phyloP scores from a whole-genome alignment of 2,888 invertebrate species.

The Polydrusus pterygomalis region DNA sequence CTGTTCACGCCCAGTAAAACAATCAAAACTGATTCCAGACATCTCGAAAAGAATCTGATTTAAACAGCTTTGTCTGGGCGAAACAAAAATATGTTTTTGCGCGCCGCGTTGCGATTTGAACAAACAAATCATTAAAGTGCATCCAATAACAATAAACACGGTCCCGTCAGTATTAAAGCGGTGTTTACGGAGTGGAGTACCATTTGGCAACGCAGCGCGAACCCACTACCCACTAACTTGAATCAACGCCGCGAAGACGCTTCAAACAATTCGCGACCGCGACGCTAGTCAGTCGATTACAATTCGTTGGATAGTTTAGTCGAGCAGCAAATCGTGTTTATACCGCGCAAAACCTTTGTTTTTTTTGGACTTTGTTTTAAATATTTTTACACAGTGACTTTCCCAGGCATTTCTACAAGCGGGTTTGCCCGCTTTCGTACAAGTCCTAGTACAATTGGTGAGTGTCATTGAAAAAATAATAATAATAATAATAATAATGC shows the following conservation, averaged over 20 bases:
- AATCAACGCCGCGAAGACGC: constrained; percentile 45
- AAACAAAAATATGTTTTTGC: constrained; percentile 43
- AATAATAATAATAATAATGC: no score
- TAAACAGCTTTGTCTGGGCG: constrained; percentile 52
- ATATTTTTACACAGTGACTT: constrained; percentile 46
- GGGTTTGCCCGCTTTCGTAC: constrained; percentile 39
- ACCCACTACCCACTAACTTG: constrained; percentile 53
- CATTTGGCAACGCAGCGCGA: constrained; percentile 48
- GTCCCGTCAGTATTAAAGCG: constrained; percentile 39
- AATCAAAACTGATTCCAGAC: constrained; percentile 47
- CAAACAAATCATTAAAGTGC: constrained; percentile 55
- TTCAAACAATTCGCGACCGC: constrained; percentile 53
- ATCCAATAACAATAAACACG: constrained; percentile 55
- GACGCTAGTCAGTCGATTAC: constrained; percentile 42
- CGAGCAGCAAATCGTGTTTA: constrained; percentile 16
- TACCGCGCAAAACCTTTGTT: constrained; percentile 50
- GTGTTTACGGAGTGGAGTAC: constrained; percentile 32
- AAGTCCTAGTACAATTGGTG: constrained; percentile 43
- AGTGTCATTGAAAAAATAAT: constrained; percentile 39
- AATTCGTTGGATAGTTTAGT: constrained; percentile 4
- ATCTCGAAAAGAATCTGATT: constrained; percentile 47
- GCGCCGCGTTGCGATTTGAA: constrained; percentile 46
- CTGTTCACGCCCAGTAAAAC: neutral
- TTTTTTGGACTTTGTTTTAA: constrained; percentile 33
- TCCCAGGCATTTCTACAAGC: constrained; percentile 39